Evolutionary conservation across 2,888 invertebrate genomes (phyloP).

Genomic region (Drosophila anomalata): DNA sequence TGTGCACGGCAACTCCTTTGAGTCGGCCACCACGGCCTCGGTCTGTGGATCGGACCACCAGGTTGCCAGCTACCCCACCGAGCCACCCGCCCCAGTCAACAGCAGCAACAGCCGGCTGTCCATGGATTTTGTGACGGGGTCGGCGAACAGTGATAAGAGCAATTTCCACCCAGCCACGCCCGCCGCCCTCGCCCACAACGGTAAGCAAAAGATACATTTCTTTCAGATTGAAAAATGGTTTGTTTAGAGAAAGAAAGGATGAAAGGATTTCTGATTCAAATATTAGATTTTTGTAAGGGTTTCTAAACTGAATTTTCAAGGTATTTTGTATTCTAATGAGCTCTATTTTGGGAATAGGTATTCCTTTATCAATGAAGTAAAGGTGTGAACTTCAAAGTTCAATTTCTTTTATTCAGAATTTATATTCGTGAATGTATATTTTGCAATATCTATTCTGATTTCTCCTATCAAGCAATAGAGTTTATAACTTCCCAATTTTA

Average conservation of each 20-base stretch:
- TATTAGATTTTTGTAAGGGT: not conserved
- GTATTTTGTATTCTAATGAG: not conserved
- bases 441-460: not conserved
- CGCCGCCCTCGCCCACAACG: slow-evolving; percentile 75
- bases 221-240: not conserved
- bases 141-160: slow-evolving; percentile 81
- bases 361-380: not conserved
- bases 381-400: not conserved
- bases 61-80: slow-evolving; percentile 76
- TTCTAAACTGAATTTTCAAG: not conserved
- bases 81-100: slow-evolving; percentile 53
- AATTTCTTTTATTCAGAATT: not conserved
- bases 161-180: slow-evolving; percentile 73
- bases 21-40: slow-evolving; percentile 74
- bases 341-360: not conserved
- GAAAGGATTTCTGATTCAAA: slow-evolving; percentile 19
- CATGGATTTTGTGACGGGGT: slow-evolving; percentile 65
- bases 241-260: not conserved
- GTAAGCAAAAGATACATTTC: slow-evolving; percentile 61
- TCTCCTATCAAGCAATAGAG: not conserved
- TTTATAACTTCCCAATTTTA: not conserved
- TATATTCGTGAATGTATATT: too few relatives aligned
- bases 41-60: slow-evolving; percentile 83
- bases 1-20: slow-evolving; percentile 76
- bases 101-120: slow-evolving; percentile 67